Percentiles rank a stretch among this genome's conserved stretches.
Conservation (phyloP, 2,797 vertebrate species). For the Peromyscus melanophrys region DNA sequence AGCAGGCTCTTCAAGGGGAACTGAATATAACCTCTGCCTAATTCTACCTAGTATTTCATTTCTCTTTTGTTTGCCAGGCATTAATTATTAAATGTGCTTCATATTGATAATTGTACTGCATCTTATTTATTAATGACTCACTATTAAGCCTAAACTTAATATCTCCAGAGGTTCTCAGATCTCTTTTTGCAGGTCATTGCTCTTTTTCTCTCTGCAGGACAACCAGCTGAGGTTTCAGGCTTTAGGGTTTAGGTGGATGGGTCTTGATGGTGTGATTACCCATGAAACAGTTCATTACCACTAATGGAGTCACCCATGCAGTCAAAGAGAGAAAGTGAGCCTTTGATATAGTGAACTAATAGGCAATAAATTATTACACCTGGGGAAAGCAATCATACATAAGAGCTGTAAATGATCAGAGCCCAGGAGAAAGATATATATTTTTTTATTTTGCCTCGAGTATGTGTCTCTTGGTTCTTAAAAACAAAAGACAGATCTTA, state of each 20-base stretch:
- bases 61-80: conserved; percentile 82
- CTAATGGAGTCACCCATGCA: conserved; percentile 74
- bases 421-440: neutral
- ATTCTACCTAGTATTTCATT: conserved; percentile 77
- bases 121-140: conserved; percentile 86
- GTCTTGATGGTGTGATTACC: conserved; percentile 75
- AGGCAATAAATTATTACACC: conserved; percentile 75
- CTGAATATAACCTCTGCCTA: conserved; percentile 76
- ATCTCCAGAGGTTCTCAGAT: conserved; percentile 75
- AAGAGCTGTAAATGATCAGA: neutral
- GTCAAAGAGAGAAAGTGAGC: conserved; percentile 57
- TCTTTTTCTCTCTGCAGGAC: conserved; percentile 57
- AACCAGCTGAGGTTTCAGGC: conserved; percentile 61
- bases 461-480: conserved; percentile 36
- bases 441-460: conserved; percentile 42
- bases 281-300: conserved; percentile 71
- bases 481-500: neutral
- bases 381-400: neutral
- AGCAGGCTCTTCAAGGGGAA: conserved; percentile 78
- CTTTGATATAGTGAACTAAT: conserved; percentile 31
- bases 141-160: conserved; percentile 81
- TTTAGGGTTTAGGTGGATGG: conserved; percentile 63
- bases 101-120: conserved; percentile 82
- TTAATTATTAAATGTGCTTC: conserved; percentile 84
- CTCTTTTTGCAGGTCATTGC: conserved; percentile 74